Evolutionary conservation across 2,113 vertebrate genomes (phyloP), one percentile per base, ranked within the genome.

Genomic region (Oreochromis spilurus): DNA sequence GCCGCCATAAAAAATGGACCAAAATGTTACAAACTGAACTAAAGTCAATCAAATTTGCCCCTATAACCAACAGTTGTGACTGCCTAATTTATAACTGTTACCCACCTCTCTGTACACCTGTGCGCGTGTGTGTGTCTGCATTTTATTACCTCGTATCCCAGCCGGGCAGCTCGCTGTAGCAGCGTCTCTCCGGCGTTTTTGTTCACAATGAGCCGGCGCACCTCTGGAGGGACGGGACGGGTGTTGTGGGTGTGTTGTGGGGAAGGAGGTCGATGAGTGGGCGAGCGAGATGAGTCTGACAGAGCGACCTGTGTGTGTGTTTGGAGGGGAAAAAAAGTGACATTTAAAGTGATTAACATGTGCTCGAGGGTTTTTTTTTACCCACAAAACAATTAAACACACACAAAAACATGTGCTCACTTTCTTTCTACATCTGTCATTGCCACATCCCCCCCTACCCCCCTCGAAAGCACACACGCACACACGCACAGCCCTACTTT

Each of bases 101-200:
- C 26, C 26, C 24, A 77, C 70, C 43, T 10, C 9, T 75, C 13
- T 2, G 9, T 7, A 45, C 67, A 29, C 40, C 24, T 29, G 24
- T 75, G 3, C 17, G 21, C 34, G 65, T 5, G 14, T 26, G 78
- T 36, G 81, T 4, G 60, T 55, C 29, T 54, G 52, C 17, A 5
- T 70, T 2, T 14, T 1, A 3, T 96, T 88, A 97, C 98, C 97
- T 99, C 97, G 0, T 98, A 99, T 82, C 98, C 98, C 17, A 99
- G 96, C 21, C 98, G 96, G 1, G 98, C 97, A 0, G 98, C 98
- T n/a, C 98, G 96, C 96, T 98, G 98, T 88, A 99, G 96, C 87
- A 98, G 96, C 4, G 98, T 99, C 92, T 99, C 98, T 2, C 98
- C 98, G 0, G 98, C 98, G 2, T 99, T 99, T 94, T 99, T 99